A percentile compares a stretch with the other conserved stretches of the same genome.
phyloP scores from a whole-genome alignment of 2,888 invertebrate genomes.

The Cantharis nigra region DNA sequence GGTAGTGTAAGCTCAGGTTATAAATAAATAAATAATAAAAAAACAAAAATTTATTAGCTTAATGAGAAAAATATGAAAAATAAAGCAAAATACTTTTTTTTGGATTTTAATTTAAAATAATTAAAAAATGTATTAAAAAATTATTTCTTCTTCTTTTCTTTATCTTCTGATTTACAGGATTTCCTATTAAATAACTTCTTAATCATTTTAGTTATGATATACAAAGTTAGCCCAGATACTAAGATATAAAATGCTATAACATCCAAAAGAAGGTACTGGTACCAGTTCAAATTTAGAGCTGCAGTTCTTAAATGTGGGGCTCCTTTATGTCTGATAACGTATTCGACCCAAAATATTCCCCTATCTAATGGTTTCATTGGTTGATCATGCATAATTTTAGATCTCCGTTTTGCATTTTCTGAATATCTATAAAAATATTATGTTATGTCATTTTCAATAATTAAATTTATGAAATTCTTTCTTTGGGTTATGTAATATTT shows the following conservation, averaged over 20 bases:
- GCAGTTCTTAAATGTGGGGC: conserved; percentile 36
- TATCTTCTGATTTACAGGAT: neutral
- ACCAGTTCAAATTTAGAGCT: conserved; percentile 35
- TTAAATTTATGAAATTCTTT: conserved; percentile 18
- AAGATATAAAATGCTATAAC: conserved; percentile 16
- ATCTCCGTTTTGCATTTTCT: conserved; percentile 32
- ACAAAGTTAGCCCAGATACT: neutral
- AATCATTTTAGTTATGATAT: neutral
- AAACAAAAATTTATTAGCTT: too few species aligned
- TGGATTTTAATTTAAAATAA: too few species aligned
- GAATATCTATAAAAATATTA: conserved; percentile 29
- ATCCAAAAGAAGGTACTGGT: conserved; percentile 34
- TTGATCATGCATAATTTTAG: conserved; percentile 37
- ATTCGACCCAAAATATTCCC: conserved; percentile 41
- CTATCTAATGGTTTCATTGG: conserved; percentile 37
- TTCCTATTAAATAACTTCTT: neutral
- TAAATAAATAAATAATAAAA: too few species aligned
- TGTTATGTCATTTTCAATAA: too few species aligned
- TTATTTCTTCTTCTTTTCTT: neutral
- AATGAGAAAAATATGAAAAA: too few species aligned
- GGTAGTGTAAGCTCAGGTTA: too few species aligned
- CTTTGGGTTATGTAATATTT: conserved; percentile 48
- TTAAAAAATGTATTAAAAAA: too few species aligned
- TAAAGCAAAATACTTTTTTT: too few species aligned
- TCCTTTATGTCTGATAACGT: conserved; percentile 40